These are phyloP conservation scores for Phrixothrix hirtus DNA, from an alignment of 2,888 invertebrate genomes.

Conservation along the genomic window DNA sequence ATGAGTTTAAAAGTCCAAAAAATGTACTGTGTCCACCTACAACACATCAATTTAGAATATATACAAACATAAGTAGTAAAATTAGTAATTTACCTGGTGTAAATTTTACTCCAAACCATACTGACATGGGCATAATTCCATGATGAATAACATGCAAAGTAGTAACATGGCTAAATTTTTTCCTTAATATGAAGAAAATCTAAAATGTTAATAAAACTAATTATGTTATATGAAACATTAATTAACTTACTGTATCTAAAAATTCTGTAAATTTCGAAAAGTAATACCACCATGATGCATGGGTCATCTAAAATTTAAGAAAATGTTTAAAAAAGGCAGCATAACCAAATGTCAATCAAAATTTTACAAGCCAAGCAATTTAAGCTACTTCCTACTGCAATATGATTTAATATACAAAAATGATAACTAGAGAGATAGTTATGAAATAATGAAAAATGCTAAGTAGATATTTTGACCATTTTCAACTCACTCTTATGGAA, in stretches of 20 bases:
- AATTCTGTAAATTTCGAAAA: conserved; percentile 96
- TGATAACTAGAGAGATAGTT: no score
- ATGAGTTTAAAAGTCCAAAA: conserved; percentile 92
- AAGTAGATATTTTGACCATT: conserved; percentile 14
- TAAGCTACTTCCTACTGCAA: no score
- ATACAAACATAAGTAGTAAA: background rate
- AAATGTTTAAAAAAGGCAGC: no score
- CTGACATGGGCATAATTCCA: conserved; percentile 96
- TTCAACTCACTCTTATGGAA: conserved; percentile 83
- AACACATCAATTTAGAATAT: conserved; percentile 28
- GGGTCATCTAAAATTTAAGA: conserved; percentile 89
- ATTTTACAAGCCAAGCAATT: no score
- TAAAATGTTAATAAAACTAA: no score
- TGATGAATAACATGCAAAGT: conserved; percentile 95
- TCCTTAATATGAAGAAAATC: conserved; percentile 93
- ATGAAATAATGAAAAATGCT: background rate
- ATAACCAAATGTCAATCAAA: no score
- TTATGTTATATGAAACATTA: no score
- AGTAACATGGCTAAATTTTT: conserved; percentile 92
- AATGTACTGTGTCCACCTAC: conserved; percentile 93
- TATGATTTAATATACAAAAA: no score
- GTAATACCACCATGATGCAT: conserved; percentile 95
- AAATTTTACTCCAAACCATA: conserved; percentile 97
- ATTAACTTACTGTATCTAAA: conserved; percentile 84
- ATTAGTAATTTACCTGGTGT: conserved; percentile 70